Evolutionary conservation across 2,888 invertebrate genomes (phyloP).

Genomic region (Alcis repandata): DNA sequence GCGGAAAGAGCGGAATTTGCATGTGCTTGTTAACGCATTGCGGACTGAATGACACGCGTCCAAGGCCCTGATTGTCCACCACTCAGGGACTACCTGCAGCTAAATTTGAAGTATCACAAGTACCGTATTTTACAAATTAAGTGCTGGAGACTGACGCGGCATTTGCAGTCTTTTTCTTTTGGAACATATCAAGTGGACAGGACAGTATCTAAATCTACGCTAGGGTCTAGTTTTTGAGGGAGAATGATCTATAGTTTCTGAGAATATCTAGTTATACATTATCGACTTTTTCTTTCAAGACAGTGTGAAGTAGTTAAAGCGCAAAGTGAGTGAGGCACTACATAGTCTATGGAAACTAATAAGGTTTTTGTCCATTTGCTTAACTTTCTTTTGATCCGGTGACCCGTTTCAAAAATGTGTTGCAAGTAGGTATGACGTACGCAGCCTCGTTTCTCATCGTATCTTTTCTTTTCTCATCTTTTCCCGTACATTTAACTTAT

Average conservation of each 20-base stretch:
- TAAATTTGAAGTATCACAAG: conserved; percentile 58
- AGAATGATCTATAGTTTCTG: not conserved
- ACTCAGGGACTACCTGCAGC: conserved; percentile 45
- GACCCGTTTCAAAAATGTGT: no score
- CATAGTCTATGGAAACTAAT: no score
- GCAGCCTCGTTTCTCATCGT: no score
- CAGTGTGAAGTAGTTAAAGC: no score
- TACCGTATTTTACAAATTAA: conserved; percentile 42
- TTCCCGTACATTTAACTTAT: no score
- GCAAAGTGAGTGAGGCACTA: no score
- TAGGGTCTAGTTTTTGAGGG: not conserved
- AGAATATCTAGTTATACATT: no score
- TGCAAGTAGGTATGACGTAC: no score
- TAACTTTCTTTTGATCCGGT: no score
- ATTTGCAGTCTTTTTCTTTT: conserved; percentile 36
- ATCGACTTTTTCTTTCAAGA: no score
- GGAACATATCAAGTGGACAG: conserved; percentile 3
- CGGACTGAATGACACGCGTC: conserved; percentile 78
- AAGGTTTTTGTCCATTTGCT: no score
- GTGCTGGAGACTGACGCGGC: conserved; percentile 43
- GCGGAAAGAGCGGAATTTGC: conserved; percentile 74
- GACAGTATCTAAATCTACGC: conserved; percentile 30
- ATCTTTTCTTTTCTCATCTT: no score
- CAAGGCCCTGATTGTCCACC: conserved; percentile 69
- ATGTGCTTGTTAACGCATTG: conserved; percentile 85